These are phyloP conservation scores for Ophthalmolycus amberensis DNA, from an alignment of 2,113 vertebrate species.

Conservation along the genomic window DNA sequence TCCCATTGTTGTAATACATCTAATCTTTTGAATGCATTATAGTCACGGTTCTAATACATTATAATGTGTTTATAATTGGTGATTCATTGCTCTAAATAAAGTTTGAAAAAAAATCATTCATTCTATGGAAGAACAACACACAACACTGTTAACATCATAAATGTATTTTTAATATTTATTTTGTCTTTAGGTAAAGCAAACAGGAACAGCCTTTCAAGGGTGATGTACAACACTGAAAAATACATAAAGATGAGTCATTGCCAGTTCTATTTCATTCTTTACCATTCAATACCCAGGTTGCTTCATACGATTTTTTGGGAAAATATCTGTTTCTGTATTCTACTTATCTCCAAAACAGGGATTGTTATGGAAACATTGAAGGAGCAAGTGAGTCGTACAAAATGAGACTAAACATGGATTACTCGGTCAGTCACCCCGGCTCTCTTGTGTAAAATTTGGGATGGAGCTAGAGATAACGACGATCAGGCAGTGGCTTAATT, in stretches of 20 bases:
- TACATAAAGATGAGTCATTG: neutral
- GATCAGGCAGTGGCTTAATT: slow-evolving; percentile 29
- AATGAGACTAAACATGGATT: slow-evolving; percentile 10
- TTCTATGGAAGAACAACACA: neutral
- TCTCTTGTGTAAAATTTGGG: slow-evolving; percentile 48
- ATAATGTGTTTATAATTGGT: neutral
- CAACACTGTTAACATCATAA: neutral
- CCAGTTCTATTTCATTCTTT: neutral
- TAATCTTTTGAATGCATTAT: neutral
- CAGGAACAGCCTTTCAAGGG: too few species aligned
- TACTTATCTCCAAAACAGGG: neutral
- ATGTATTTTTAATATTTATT: neutral
- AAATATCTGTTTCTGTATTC: neutral
- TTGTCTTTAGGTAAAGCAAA: neutral
- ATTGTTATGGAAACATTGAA: neutral
- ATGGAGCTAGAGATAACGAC: slow-evolving; percentile 35
- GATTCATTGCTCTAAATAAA: neutral
- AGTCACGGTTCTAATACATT: neutral
- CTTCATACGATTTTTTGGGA: neutral
- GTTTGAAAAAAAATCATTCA: neutral
- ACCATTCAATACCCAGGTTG: neutral
- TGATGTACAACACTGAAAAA: neutral
- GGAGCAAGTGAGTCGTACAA: slow-evolving; percentile 15
- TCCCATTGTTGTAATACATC: neutral
- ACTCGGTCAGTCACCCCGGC: slow-evolving; percentile 35